Base-by-base conservation (phyloP, 2,113 vertebrate species). In the Bambusicola thoracicus region DNA sequence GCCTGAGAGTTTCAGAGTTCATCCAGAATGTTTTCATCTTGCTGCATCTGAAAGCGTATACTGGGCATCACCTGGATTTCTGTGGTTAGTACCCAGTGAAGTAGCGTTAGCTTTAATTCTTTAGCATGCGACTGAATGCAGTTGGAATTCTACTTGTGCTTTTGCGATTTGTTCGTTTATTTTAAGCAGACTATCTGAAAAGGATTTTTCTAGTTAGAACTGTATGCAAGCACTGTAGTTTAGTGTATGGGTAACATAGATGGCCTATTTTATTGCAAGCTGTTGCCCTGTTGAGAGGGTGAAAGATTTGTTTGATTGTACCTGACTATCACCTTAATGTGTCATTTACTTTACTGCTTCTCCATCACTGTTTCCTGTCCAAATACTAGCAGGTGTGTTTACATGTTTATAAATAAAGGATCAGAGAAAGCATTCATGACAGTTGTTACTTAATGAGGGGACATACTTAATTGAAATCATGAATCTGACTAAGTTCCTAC, bases 401-500 rank as follows among this genome's bases (percentile, higher is more conserved):
- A 78, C 27, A 20, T 20, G 67, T 84, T 89, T 94, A 92, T 91
- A 95, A 94, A 83, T 51, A 92, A 79, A 81, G 75, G 34, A 74
- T 61, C 20, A 20, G 44, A 76, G 80, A 88, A 92, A 89, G 88
- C 24, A 13, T 86, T 94, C 36, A 30, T 5, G 16, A 62, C 56
- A 93, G 77, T 5, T 43, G 92, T 94, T 95, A 97, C 85, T 96
- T 95, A 92, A 80, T 73, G 92, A 96, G 87, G 59, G 83, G 94
- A 97, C 94, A 86, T 97, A 95, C 94, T 98, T 98, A 98, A 98
- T 98, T 98, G 96, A 97, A 98, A 98, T 97, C 66, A 87, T 89
- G 95, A 98, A 98, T 98, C 89, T 97, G 98, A 98, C 97, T 98
- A 97, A 98, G 96, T 98, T 98, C 97, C 98, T 97, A 97, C 97